Evolutionary conservation across 2,797 vertebrate genomes (phyloP).

Genomic region (Distichodus sexfasciatus): DNA sequence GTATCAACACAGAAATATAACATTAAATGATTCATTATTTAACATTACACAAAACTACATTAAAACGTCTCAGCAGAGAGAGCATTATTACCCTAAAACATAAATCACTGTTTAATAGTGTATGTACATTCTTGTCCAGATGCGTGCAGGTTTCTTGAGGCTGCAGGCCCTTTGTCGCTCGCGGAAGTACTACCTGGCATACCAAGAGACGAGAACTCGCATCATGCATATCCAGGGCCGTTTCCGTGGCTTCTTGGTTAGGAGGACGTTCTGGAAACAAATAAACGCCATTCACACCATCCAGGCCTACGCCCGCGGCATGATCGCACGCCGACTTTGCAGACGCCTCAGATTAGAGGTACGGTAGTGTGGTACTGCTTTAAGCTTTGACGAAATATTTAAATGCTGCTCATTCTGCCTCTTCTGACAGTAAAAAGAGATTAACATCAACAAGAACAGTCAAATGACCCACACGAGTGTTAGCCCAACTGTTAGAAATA

Average conservation of each 20-base stretch:
- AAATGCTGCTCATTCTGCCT: too few species aligned
- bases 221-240: constrained; percentile 84
- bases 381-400: too few species aligned
- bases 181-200: constrained; percentile 80
- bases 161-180: constrained; percentile 91
- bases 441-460: too few species aligned
- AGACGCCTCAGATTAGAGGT: constrained; percentile 87
- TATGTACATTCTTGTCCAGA: constrained; percentile 73
- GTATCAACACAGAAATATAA: too few species aligned
- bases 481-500: too few species aligned
- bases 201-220: constrained; percentile 74
- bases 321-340: constrained; percentile 90
- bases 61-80: too few species aligned
- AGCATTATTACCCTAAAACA: too few species aligned
- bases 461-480: too few species aligned
- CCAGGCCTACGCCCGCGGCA: constrained; percentile 87
- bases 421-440: too few species aligned
- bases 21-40: too few species aligned
- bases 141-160: constrained; percentile 87
- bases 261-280: constrained; percentile 80
- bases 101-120: too few species aligned
- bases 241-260: constrained; percentile 85
- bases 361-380: constrained; percentile 28
- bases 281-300: constrained; percentile 86
- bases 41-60: too few species aligned